Evolutionary conservation across 1,140 invertebrate genomes (phyloP), one percentile per base, ranked within the genome.

Genomic region (Andrena cerasifolii): DNA sequence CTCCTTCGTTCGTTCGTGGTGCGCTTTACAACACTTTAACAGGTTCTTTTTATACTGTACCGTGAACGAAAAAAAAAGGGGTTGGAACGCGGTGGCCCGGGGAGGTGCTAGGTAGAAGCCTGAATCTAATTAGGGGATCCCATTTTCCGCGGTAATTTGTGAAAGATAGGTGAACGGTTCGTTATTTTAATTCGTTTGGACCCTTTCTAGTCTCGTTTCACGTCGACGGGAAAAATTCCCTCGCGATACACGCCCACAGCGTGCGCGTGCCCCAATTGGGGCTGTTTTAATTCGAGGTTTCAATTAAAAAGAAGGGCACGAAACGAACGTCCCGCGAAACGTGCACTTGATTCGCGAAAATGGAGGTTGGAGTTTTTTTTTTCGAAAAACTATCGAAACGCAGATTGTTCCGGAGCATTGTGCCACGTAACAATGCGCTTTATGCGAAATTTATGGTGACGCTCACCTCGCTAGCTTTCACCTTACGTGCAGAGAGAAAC

Each of bases 91-190:
- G 43, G 5, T 18, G 4, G 49, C 5, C 0, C 1, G 10, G n/a
- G 7, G 12, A 18, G 49, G 18, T 12, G 2, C 10, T 4, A 16
- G n/a, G 65, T 10, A n/a, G 70, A 63, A 75, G 49, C 40, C 40
- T 33, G 51, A 79, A 79, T 78, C 51, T 73, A 78, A 73, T 78
- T 78, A 73, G 51, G 59, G 47, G 45, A 56, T 63, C 51, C 58
- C 68, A 73, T 73, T 78, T 56, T 26, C 43, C 53, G 10, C 0
- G 26, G 31, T 47, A 76, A 76, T 76, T 76, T 49, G 63, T 59
- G 40, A 76, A 65, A 59, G 54, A 76, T 49, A 68, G 65, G 53
- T 26, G 53, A 59, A 68, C 31, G 65, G 58, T 68, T 18, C 40
- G 28, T 68, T 76, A 68, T 68, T 76, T 68, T 59, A 76, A 68